phyloP scores from a whole-genome alignment of 2,888 invertebrate species.

The Agrilus biguttatus region DNA sequence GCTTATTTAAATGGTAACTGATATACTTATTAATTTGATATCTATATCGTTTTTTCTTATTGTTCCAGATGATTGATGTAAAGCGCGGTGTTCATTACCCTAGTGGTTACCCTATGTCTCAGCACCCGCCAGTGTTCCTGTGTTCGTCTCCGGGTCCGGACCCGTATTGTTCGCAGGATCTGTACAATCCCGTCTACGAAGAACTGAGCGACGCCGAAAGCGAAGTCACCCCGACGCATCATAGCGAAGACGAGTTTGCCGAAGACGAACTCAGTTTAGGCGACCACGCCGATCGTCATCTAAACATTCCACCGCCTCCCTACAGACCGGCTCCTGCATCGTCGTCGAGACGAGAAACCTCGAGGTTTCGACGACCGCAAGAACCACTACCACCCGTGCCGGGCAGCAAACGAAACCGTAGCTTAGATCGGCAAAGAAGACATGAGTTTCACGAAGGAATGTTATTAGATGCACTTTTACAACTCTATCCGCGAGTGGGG shows the following conservation, averaged over 20 bases:
- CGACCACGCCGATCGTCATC: constrained; percentile 26
- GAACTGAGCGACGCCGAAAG: constrained; percentile 56
- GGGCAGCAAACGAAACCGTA: constrained; percentile 37
- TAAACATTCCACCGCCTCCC: constrained; percentile 30
- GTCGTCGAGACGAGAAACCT: constrained; percentile 33
- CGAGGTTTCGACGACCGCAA: constrained; percentile 43
- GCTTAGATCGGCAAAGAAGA: constrained; percentile 37
- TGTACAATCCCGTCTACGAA: constrained; percentile 70
- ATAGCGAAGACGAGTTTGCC: constrained; percentile 74
- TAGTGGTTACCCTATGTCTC: constrained; percentile 45
- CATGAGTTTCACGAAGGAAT: constrained; percentile 71
- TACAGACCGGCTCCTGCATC: constrained; percentile 25
- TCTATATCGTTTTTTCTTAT: constrained; percentile 10
- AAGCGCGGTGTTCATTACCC: constrained; percentile 45
- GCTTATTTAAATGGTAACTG: too few relatives aligned
- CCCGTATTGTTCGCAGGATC: constrained; percentile 45
- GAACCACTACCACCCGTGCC: constrained; percentile 45
- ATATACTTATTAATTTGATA: too few relatives aligned
- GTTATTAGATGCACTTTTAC: constrained; percentile 55
- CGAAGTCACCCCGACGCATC: constrained; percentile 40
- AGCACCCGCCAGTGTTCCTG: constrained; percentile 52
- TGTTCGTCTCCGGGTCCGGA: constrained; percentile 55
- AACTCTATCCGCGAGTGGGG: constrained; percentile 57
- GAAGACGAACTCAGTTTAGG: constrained; percentile 63
- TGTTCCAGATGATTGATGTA: constrained; percentile 56